Evolutionary conservation across 2,888 invertebrate genomes (phyloP), one percentile per base, ranked within the genome.

Genomic region (Macrophya annulata): DNA sequence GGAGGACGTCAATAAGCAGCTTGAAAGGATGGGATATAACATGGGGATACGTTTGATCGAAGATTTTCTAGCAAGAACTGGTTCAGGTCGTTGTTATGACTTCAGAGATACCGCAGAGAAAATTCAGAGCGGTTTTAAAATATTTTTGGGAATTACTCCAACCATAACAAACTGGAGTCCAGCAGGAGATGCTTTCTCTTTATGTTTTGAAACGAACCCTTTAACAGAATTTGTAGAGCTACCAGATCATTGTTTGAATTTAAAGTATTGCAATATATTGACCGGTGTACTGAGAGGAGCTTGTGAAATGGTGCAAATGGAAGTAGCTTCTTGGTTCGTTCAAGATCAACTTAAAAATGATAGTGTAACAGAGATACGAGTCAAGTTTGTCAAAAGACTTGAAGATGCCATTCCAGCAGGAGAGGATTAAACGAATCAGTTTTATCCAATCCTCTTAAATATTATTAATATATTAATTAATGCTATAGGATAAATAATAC

Each of bases 391-490:
- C 87, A 97, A 98, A 92, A 96, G 98, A 93, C 94, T 99, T 91
- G 99, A 99, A 94, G 99, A 99, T 94, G 98, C 99, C 1, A 97
- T 99, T 90, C 99, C 99, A 12, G 99, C 99, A 65, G 99, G 99
- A 37, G 99, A 99, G 95, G 99, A 99, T 94, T 99, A 96, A 95
- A 48, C 51, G 1, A 17, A 43, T 81, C 21, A 62, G 81, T 25
- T 79, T 40, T 9, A 77, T 31, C 12, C 81, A 37, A 81, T 40
- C 21, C 21, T 40, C 43, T 0, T 21, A 15, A 62, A 62, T 40
- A 40, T 62, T 43, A 59, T 62, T 62, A 10, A 62, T 81, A 81
- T 37, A 25, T 43, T 81, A 12, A 62, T 37, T 37, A 37, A 37
- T 21, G 37, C 25, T 81, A 43, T 59, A 62, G 43, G 51, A 62